These are phyloP conservation scores for Cryptoprocta ferox DNA, from an alignment of 2,797 vertebrate genomes.

Conservation along the genomic window DNA sequence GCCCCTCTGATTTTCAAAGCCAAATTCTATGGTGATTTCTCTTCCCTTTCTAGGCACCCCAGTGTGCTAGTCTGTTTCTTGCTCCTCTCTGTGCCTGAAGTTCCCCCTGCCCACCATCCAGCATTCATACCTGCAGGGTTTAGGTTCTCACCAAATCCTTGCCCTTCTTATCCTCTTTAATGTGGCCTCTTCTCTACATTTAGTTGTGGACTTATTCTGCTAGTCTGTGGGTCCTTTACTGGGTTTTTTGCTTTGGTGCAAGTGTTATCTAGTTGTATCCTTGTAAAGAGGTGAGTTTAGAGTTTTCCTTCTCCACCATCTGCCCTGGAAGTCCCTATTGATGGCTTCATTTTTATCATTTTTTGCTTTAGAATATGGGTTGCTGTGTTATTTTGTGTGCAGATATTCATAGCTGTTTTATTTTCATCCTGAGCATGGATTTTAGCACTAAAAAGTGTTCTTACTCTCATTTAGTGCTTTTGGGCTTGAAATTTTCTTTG, in stretches of 20 bases:
- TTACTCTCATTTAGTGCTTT: constrained; percentile 10
- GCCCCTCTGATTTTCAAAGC: not conserved
- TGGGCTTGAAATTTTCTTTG: not conserved
- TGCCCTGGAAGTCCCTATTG: not conserved
- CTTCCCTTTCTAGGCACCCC: not conserved
- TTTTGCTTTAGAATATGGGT: constrained; percentile 39
- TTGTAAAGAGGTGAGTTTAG: not conserved
- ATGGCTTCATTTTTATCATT: not conserved
- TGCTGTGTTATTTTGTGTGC: not conserved
- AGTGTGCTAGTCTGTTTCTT: not conserved
- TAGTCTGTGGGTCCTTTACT: not conserved
- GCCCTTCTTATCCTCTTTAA: not conserved
- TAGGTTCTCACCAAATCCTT: not conserved
- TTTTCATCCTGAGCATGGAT: not conserved
- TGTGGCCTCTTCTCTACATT: not conserved
- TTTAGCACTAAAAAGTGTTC: not conserved
- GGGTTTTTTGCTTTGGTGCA: not conserved
- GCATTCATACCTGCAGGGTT: not conserved
- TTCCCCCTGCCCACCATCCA: not conserved
- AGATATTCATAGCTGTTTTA: not conserved
- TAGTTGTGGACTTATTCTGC: not conserved
- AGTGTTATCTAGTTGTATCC: not conserved
- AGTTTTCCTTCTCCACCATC: not conserved
- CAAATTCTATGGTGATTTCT: not conserved
- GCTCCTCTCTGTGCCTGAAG: not conserved